Evolutionary conservation across 2,797 vertebrate genomes (phyloP), one percentile per base, ranked within the genome.

Genomic region (Sebastes baramenuke): DNA sequence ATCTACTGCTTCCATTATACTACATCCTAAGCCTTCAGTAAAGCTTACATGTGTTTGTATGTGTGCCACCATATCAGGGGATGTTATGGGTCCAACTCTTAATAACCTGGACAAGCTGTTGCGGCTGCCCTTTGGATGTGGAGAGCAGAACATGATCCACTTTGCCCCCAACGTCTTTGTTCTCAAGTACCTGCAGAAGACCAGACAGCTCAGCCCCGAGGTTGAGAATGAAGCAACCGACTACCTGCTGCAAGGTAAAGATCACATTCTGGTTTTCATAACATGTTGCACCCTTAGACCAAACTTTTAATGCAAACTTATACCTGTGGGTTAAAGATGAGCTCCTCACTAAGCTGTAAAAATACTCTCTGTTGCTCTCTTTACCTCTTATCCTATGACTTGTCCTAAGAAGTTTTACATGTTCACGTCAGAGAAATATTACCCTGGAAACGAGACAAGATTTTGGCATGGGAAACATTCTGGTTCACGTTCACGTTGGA

Each of bases 111-210:
- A 97, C 94, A 98, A 96, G n/a, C 96, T 99, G 38, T 87, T 99
- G 81, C 94, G 96, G 2, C 91, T 99, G 24, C 98, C 98, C 0
- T 99, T 98, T 60, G 98, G 98, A 74, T 99, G 97, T 32, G 97
- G 98, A n/a, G 98, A 99, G 89, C 98, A 99, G 94, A 99, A 99
- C 93, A 99, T 99, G 98, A 97, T 98, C 94, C 98, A 98, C 74
- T 99, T 99, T 83, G 98, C 97, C 1, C 98, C 98, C n/a, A 99
- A 98, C 1, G 95, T 99, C 70, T 99, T 98, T 83, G 97, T 99
- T 60, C 94, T 99, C n/a, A 98, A 97, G 83, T 99, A 99, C 71
- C 96, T 99, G 74, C 97, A 97, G 94, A 97, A 98, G 94, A 99
- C 98, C 60, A 94, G 92, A 12, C 98, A 99, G 82, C 97, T 99